These are phyloP conservation scores for Fringilla coelebs DNA, from an alignment of 2,797 vertebrate species.

Conservation along the genomic window DNA sequence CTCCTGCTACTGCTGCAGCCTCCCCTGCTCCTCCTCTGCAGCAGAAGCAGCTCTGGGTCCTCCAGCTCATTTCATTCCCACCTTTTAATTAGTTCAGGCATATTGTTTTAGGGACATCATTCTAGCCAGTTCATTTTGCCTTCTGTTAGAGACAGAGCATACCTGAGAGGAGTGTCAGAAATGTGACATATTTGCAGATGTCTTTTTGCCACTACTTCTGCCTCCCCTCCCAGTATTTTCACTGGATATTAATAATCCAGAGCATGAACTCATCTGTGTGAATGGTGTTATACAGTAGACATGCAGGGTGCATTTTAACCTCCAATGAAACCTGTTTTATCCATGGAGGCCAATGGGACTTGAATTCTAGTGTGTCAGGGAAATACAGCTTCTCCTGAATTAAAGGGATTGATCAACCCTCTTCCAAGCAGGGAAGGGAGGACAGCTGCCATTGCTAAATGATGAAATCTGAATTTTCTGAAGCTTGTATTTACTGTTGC, in stretches of 20 bases:
- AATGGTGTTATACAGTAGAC: background rate
- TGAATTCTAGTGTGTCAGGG: background rate
- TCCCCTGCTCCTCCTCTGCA: background rate
- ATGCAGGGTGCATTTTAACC: background rate
- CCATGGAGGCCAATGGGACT: background rate
- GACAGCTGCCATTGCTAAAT: background rate
- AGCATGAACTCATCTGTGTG: background rate
- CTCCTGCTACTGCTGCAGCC: background rate
- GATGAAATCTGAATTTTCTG: background rate
- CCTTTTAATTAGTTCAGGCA: conserved; percentile 3
- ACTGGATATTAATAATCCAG: background rate
- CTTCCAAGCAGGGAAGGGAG: background rate
- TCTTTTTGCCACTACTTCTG: background rate
- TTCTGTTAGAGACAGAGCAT: background rate
- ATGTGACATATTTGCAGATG: background rate
- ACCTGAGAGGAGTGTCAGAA: background rate
- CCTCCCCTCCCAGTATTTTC: background rate
- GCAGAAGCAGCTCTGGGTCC: background rate
- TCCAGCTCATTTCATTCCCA: background rate
- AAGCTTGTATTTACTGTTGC: background rate
- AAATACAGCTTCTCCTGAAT: background rate
- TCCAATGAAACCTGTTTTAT: background rate
- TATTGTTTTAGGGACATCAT: background rate
- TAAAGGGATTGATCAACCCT: background rate
- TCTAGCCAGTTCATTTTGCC: background rate